Evolutionary conservation across 37 sponge, comb jelly and placozoan species (phyloP).

Genomic region (Beroe forskalii): DNA sequence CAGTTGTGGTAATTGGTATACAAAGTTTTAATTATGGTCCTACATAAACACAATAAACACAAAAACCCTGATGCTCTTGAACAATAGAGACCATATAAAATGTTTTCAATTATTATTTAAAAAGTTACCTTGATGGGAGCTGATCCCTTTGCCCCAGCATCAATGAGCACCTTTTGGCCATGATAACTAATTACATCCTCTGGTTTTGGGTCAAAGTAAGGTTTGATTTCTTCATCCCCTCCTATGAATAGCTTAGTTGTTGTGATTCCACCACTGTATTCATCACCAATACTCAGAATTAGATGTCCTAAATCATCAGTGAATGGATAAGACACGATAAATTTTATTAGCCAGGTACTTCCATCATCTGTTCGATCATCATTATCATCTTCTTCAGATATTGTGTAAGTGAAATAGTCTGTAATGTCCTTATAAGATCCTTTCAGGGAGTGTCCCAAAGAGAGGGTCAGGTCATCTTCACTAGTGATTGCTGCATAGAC

Average conservation of each 20-base stretch:
- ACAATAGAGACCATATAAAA: too few species aligned
- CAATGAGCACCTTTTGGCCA: background rate
- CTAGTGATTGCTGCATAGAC: background rate
- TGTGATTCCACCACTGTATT: background rate
- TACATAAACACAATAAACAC: too few species aligned
- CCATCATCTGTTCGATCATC: too few species aligned
- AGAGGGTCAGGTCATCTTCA: background rate
- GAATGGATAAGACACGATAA: background rate
- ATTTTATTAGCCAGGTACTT: background rate
- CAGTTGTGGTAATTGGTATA: background rate
- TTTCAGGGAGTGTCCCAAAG: conserved; percentile 2
- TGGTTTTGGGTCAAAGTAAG: too few species aligned
- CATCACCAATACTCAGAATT: background rate
- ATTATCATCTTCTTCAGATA: too few species aligned
- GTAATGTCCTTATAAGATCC: background rate
- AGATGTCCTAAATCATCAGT: background rate
- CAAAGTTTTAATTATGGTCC: background rate
- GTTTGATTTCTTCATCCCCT: background rate
- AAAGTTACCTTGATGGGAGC: background rate
- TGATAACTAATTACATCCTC: background rate
- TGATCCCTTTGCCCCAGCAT: conserved; percentile 1
- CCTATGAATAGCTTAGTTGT: background rate
- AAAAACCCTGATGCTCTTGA: too few species aligned
- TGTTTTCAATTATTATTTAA: too few species aligned
- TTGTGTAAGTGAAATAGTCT: too few species aligned